Conservation (phyloP, 2,113 vertebrate genomes). For the Tragelaphus scriptus region DNA sequence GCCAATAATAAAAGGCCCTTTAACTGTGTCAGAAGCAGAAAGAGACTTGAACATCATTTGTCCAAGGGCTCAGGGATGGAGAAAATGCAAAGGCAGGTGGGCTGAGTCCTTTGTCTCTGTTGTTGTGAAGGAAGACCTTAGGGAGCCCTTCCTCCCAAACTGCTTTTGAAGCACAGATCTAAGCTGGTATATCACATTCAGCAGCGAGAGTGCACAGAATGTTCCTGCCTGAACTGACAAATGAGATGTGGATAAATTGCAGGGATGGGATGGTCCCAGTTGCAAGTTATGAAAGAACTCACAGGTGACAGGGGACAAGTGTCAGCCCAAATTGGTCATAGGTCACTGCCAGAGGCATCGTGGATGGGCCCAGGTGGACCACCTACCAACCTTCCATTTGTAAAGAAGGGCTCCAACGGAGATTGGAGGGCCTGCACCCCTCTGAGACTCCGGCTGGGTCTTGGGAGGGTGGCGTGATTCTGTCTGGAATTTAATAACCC, state of each 20-base stretch:
- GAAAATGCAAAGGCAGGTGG: not conserved
- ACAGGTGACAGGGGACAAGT: not conserved
- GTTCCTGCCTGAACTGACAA: constrained; percentile 17
- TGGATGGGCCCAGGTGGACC: not conserved
- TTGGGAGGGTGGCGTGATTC: not conserved
- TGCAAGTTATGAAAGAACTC: not conserved
- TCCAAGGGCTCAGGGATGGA: not conserved
- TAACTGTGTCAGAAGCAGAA: not conserved
- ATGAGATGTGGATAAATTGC: not conserved
- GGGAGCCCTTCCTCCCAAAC: not conserved
- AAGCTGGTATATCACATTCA: not conserved
- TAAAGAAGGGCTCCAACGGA: not conserved
- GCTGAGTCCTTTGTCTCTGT: not conserved
- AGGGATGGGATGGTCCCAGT: not conserved
- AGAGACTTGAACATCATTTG: not conserved
- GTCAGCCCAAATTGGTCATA: not conserved
- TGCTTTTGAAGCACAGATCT: constrained; percentile 27
- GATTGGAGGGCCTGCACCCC: not conserved
- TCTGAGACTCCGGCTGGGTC: not conserved
- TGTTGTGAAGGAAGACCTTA: not conserved
- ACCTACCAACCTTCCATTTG: not conserved
- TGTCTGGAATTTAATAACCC: not conserved
- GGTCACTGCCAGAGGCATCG: not conserved
- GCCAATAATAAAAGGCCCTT: not conserved
- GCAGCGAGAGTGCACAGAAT: not conserved